These are phyloP conservation scores for Lophius piscatorius DNA, from an alignment of 2,113 vertebrate species.

Conservation along the genomic window DNA sequence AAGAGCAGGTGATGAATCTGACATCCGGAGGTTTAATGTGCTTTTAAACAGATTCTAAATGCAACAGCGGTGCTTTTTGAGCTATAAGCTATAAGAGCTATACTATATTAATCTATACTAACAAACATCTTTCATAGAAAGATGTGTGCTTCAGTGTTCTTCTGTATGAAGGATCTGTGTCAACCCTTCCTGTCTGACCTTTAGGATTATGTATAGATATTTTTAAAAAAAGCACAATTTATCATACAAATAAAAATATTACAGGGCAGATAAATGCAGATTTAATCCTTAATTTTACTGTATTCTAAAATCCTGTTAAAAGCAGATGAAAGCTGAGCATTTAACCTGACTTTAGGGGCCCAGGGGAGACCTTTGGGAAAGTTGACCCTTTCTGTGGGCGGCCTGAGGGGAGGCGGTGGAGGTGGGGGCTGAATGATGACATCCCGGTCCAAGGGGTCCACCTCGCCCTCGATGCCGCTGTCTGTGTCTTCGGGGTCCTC, in stretches of 20 bases:
- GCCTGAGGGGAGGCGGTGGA: slow-evolving; percentile 67
- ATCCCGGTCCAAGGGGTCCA: slow-evolving; percentile 91
- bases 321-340: background rate
- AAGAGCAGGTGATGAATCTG: slow-evolving; percentile 1
- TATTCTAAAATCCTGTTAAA: background rate
- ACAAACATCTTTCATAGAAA: too few species aligned
- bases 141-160: too few species aligned
- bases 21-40: background rate
- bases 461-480: slow-evolving; percentile 86
- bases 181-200: too few species aligned
- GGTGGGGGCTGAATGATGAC: slow-evolving; percentile 80
- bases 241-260: too few species aligned
- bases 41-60: background rate
- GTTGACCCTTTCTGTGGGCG: slow-evolving; percentile 84
- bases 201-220: too few species aligned
- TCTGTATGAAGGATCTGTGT: too few species aligned
- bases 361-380: slow-evolving; percentile 97
- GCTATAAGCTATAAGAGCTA: too few species aligned
- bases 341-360: slow-evolving; percentile 97
- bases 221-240: too few species aligned
- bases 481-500: slow-evolving; percentile 87
- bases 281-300: too few species aligned
- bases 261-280: too few species aligned
- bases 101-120: too few species aligned
- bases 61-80: background rate